Conservation (phyloP, 2,888 invertebrate species). For the Gisinianus flammeolus region DNA sequence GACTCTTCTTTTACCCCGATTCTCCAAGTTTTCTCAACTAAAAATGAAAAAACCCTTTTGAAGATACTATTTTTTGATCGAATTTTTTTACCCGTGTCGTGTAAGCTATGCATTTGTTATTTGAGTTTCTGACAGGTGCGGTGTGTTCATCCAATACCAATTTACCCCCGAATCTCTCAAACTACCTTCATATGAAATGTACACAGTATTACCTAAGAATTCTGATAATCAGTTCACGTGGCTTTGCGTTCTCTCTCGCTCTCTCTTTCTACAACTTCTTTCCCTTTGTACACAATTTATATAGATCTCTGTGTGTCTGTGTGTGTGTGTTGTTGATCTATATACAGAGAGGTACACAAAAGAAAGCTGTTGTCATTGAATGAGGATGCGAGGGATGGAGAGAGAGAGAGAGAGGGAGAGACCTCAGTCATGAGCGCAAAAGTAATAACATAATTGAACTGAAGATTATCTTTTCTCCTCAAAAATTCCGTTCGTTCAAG, state of each 20-base stretch:
- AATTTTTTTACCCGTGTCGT: neutral
- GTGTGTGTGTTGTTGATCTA: too few relatives aligned
- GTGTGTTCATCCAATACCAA: neutral
- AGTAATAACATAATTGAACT: constrained; percentile 15
- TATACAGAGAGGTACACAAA: too few relatives aligned
- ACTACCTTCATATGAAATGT: too few relatives aligned
- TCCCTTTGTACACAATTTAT: too few relatives aligned
- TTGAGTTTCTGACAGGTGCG: neutral
- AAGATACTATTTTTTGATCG: neutral
- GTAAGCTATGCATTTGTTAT: neutral
- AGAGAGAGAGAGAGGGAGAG: neutral
- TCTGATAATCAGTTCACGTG: neutral
- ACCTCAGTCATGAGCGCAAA: neutral
- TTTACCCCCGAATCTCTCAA: too few relatives aligned
- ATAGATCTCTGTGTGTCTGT: too few relatives aligned
- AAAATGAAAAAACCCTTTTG: neutral
- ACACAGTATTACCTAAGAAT: neutral
- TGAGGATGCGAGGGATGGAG: neutral
- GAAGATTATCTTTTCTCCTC: neutral
- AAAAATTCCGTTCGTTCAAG: neutral
- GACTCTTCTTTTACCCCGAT: neutral
- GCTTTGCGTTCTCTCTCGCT: neutral
- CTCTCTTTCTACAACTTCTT: too few relatives aligned
- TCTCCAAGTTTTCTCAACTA: neutral
- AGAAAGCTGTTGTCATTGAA: neutral